These are phyloP conservation scores for Montipora capricornis DNA, from an alignment of 64 coral and sea anemone species.

Conservation along the genomic window DNA sequence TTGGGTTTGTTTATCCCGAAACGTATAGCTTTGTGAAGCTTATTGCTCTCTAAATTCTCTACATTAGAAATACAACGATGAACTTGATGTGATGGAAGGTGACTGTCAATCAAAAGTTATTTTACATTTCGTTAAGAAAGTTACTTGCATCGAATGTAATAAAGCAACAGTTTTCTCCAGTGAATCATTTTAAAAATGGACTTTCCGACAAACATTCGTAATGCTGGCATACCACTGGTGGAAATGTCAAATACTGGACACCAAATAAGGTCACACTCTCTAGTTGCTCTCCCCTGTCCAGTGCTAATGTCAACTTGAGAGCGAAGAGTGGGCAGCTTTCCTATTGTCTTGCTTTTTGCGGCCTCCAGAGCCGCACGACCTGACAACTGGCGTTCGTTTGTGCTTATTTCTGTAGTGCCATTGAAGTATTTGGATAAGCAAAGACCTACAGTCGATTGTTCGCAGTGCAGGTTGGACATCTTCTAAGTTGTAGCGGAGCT, in stretches of 20 bases:
- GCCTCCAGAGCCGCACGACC: slow-evolving; percentile 52
- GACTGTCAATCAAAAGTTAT: too few relatives aligned
- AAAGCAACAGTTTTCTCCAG: background rate
- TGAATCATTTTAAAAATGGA: slow-evolving; percentile 15
- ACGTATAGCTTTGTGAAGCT: too few relatives aligned
- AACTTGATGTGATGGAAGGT: too few relatives aligned
- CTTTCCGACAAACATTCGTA: slow-evolving; percentile 49
- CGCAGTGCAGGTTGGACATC: slow-evolving; percentile 30
- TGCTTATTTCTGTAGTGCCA: background rate
- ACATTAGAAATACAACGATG: too few relatives aligned
- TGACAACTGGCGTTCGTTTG: background rate
- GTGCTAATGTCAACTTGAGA: slow-evolving; percentile 4
- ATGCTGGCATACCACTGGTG: slow-evolving; percentile 16
- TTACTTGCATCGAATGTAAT: too few relatives aligned
- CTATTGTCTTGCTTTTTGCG: background rate
- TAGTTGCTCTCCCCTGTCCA: slow-evolving; percentile 56
- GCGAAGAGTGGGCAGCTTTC: background rate
- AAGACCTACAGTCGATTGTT: background rate
- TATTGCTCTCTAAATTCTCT: too few relatives aligned
- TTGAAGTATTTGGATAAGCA: too few relatives aligned
- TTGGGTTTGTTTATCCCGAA: too few relatives aligned
- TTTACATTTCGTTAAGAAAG: too few relatives aligned
- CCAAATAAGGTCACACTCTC: slow-evolving; percentile 65
- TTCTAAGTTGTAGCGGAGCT: background rate
- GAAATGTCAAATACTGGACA: slow-evolving; percentile 36